Percentiles rank a stretch among this genome's conserved stretches.
Conservation (phyloP, 2,797 vertebrate genomes). For the Lates japonicus region DNA sequence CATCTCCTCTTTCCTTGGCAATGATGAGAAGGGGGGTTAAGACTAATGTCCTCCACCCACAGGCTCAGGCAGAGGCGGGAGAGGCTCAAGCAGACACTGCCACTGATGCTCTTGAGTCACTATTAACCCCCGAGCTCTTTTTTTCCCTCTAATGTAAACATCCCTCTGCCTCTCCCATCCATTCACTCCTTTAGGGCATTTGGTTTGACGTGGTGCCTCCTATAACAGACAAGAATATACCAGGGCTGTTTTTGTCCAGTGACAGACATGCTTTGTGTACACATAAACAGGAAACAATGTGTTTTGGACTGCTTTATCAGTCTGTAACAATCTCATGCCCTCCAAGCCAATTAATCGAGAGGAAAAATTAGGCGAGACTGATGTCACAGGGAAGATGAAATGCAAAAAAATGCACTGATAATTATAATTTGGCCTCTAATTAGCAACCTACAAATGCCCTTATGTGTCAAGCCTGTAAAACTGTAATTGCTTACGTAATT, state of each 20-base stretch:
- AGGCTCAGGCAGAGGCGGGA: conserved; percentile 28
- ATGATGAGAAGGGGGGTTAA: conserved; percentile 16
- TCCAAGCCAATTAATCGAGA: conserved; percentile 5
- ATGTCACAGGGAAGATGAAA: conserved; percentile 27
- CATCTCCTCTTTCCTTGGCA: conserved; percentile 42
- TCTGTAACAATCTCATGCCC: neutral
- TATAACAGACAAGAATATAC: conserved; percentile 28
- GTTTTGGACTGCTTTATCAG: neutral
- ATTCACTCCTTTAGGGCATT: conserved; percentile 47
- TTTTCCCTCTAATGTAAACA: conserved; percentile 67
- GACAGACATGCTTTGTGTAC: conserved; percentile 39
- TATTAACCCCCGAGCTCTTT: conserved; percentile 41
- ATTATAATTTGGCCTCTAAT: conserved; percentile 22
- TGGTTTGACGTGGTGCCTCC: conserved; percentile 34
- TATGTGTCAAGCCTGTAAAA: conserved; percentile 23
- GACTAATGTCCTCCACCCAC: conserved; percentile 56
- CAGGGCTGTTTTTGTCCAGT: conserved; percentile 30
- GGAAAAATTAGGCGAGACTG: neutral
- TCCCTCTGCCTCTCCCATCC: conserved; percentile 39
- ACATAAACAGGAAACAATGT: conserved; percentile 25
- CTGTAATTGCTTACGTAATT: conserved; percentile 21
- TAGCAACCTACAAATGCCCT: conserved; percentile 25
- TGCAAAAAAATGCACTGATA: neutral
- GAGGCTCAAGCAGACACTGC: conserved; percentile 43
- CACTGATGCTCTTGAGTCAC: conserved; percentile 44